These are phyloP conservation scores for Chrysoperla carnea DNA, from an alignment of 1,140 invertebrate species.

Conservation along the genomic window DNA sequence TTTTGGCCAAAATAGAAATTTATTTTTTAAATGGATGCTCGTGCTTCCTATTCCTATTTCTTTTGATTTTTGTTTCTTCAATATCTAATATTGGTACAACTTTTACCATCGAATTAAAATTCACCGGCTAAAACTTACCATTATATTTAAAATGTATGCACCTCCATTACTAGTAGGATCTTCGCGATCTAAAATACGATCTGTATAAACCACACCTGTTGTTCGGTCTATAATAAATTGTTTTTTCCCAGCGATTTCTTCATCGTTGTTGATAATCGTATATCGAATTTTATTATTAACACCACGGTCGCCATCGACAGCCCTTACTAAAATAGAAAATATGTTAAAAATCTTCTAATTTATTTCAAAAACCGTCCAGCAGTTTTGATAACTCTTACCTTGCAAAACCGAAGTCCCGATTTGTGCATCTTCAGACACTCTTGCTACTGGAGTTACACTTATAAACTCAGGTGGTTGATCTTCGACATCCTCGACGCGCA, in stretches of 20 bases:
- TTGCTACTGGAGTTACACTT: constrained; percentile 65
- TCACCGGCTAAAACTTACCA: too few relatives aligned
- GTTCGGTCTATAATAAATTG: constrained; percentile 57
- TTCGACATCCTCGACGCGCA: constrained; percentile 75
- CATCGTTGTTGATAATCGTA: constrained; percentile 54
- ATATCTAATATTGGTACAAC: too few relatives aligned
- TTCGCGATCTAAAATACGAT: constrained; percentile 63
- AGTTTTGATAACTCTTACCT: constrained; percentile 26
- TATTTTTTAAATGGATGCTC: too few relatives aligned
- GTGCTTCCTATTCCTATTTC: too few relatives aligned
- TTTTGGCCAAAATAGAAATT: too few relatives aligned
- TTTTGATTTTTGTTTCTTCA: too few relatives aligned
- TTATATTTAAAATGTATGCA: constrained; percentile 57
- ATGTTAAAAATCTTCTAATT: not conserved
- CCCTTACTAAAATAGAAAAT: constrained; percentile 42
- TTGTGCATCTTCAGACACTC: constrained; percentile 69
- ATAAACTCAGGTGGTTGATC: constrained; percentile 85
- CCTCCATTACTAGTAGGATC: constrained; percentile 61
- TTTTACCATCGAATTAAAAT: too few relatives aligned
- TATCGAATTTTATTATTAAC: constrained; percentile 79
- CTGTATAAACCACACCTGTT: constrained; percentile 63
- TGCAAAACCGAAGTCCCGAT: constrained; percentile 64
- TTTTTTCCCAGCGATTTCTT: constrained; percentile 40
- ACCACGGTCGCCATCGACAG: constrained; percentile 80
- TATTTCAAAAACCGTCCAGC: too few relatives aligned